These are phyloP conservation scores for Mayetiola destructor DNA, from an alignment of 2,888 invertebrate genomes.

Conservation along the genomic window DNA sequence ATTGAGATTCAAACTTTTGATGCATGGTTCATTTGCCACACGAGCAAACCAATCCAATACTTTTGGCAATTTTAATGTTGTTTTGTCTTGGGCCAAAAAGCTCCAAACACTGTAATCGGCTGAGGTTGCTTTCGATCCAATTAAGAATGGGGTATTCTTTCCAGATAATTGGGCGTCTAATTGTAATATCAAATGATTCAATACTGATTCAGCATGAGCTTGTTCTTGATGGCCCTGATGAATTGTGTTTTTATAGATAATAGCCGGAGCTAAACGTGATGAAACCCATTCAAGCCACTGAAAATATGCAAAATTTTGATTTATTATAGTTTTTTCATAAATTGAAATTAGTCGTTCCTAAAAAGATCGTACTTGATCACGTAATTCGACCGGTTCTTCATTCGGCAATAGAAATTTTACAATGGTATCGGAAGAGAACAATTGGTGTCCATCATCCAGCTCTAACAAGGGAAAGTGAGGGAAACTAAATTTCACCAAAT, in stretches of 20 bases:
- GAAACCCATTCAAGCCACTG: slow-evolving; percentile 56
- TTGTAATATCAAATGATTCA: slow-evolving; percentile 37
- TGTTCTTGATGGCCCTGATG: slow-evolving; percentile 39
- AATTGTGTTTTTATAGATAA: slow-evolving; percentile 38
- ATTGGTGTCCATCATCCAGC: slow-evolving; percentile 42
- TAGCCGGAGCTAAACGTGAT: slow-evolving; percentile 42
- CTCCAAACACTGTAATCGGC: slow-evolving; percentile 63
- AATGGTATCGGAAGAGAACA: slow-evolving; percentile 62
- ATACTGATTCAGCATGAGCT: slow-evolving; percentile 41
- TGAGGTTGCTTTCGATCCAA: slow-evolving; percentile 46
- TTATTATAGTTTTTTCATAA: neutral
- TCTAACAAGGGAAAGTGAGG: slow-evolving; percentile 51
- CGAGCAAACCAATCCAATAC: slow-evolving; percentile 3
- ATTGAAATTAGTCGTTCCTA: slow-evolving; percentile 15
- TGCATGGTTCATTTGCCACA: slow-evolving; percentile 1
- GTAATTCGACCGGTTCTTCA: slow-evolving; percentile 30
- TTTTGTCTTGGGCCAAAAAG: slow-evolving; percentile 52
- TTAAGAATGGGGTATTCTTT: slow-evolving; percentile 35
- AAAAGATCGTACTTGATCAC: slow-evolving; percentile 30
- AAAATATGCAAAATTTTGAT: slow-evolving; percentile 17
- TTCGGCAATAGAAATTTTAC: slow-evolving; percentile 48
- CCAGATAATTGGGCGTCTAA: neutral
- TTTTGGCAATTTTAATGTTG: slow-evolving; percentile 21
- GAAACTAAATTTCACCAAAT: slow-evolving; percentile 21
- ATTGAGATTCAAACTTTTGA: neutral